Percentiles rank a stretch among this genome's conserved stretches.
Evolutionary conservation across 2,797 vertebrate genomes (phyloP).

Genomic region (Okamejei kenojei): DNA sequence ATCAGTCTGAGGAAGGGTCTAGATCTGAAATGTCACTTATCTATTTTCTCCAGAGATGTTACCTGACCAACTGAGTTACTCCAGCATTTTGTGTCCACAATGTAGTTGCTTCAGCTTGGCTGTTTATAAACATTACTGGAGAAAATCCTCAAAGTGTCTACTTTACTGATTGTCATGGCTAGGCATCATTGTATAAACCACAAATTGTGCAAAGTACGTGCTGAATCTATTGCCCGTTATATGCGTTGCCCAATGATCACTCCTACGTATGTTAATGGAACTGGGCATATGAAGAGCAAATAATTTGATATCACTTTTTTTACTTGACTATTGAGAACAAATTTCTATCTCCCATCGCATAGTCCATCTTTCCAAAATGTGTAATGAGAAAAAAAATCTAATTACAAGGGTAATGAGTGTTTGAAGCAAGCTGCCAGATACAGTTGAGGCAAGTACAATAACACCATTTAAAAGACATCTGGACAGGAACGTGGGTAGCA

Average conservation of each 20-base stretch:
- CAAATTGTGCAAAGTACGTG: background rate
- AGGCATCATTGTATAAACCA: background rate
- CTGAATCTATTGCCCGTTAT: background rate
- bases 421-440: too few relatives aligned
- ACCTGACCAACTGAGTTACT: too few relatives aligned
- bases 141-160: background rate
- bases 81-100: too few relatives aligned
- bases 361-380: background rate
- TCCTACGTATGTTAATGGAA: background rate
- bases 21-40: too few relatives aligned
- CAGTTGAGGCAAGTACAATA: too few relatives aligned
- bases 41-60: too few relatives aligned
- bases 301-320: background rate
- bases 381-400: background rate
- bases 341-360: background rate
- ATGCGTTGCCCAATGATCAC: background rate
- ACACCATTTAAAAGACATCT: too few relatives aligned
- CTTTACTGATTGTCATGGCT: background rate
- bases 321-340: background rate
- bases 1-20: too few relatives aligned
- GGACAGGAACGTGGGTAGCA: too few relatives aligned
- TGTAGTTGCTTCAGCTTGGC: background rate
- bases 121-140: background rate
- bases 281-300: background rate
- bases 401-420: background rate